Percentiles rank a stretch among this genome's conserved stretches.
phyloP scores from a whole-genome alignment of 35 echinoderm and acorn worm species.

The Ophioderma brevispina region DNA sequence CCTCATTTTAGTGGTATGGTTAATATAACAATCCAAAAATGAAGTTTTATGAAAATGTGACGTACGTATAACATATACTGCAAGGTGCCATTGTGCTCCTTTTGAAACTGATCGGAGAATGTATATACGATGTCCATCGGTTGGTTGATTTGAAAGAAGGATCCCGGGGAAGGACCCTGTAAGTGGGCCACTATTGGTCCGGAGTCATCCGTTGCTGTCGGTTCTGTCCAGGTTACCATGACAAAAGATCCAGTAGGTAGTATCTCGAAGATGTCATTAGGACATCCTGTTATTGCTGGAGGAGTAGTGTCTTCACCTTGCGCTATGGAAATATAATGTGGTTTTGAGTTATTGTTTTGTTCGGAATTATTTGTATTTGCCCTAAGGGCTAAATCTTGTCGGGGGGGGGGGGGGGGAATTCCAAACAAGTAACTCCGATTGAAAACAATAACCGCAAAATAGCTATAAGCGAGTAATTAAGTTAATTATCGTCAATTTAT shows the following conservation, averaged over 20 bases:
- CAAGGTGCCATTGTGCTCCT: not conserved
- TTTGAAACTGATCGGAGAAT: not conserved
- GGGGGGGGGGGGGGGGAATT: no score
- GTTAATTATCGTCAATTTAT: no score
- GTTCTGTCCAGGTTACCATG: not conserved
- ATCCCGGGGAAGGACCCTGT: not conserved
- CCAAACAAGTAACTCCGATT: no score
- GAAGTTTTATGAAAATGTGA: no score
- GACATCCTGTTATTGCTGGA: not conserved
- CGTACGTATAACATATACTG: not conserved
- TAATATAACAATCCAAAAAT: no score
- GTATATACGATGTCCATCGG: not conserved
- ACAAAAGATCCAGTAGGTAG: not conserved
- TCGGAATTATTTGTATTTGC: no score
- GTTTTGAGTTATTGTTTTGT: no score
- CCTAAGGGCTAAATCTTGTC: no score
- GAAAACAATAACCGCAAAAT: no score
- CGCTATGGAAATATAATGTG: no score
- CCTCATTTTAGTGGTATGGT: no score
- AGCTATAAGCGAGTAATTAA: no score
- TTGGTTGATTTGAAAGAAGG: not conserved
- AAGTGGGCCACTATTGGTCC: not conserved
- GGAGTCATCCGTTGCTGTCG: not conserved
- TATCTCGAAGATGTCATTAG: not conserved
- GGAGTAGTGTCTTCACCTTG: not conserved